Evolutionary conservation across 2,888 invertebrate genomes (phyloP).

Genomic region (Drosophila kanekoi): DNA sequence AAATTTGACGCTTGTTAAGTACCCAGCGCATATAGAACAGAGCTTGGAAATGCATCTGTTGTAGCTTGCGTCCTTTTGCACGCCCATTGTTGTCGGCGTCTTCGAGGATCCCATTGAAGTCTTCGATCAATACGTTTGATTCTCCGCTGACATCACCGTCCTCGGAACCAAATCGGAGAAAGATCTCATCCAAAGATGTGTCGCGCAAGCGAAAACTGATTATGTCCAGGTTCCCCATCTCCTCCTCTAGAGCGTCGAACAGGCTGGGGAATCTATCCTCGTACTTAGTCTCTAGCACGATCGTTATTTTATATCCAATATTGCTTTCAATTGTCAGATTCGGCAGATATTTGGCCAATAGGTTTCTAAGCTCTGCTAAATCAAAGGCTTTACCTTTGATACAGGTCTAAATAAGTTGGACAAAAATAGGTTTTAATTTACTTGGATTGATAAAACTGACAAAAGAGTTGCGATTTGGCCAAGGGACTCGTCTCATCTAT

Average conservation of each 20-base stretch:
- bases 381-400: constrained; percentile 89
- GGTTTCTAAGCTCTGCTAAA: constrained; percentile 89
- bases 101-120: constrained; percentile 24
- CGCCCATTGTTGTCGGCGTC: background rate
- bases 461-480: no score
- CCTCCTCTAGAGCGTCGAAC: constrained; percentile 88
- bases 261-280: constrained; percentile 88
- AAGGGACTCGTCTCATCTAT: no score
- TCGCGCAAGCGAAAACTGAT: constrained; percentile 92
- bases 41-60: constrained; percentile 18
- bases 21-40: constrained; percentile 45
- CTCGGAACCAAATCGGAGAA: constrained; percentile 86
- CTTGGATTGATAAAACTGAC: background rate
- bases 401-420: constrained; percentile 85
- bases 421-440: background rate
- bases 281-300: constrained; percentile 91
- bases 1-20: constrained; percentile 16
- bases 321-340: constrained; percentile 92
- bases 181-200: constrained; percentile 95
- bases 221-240: constrained; percentile 87
- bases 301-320: constrained; percentile 92
- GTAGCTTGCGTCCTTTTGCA: background rate
- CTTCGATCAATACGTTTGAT: constrained; percentile 28
- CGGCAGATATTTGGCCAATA: constrained; percentile 86
- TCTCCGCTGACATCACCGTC: constrained; percentile 34